Percentiles rank a stretch among this genome's conserved stretches.
Conservation (phyloP, 35 echinoderm and acorn worm genomes). For the Heliocidaris tuberculata region DNA sequence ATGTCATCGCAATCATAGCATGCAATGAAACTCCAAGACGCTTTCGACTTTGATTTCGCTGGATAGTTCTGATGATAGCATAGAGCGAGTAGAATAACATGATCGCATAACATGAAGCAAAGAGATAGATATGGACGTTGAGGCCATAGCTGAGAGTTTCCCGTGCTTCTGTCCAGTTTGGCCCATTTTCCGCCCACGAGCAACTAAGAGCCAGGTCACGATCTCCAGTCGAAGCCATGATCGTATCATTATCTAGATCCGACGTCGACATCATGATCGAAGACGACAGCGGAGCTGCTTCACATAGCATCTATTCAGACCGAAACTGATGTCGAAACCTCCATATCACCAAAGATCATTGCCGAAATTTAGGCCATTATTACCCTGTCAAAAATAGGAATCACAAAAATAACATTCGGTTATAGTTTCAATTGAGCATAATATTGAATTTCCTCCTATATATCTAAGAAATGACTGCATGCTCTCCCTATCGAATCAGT, state of each 20-base stretch:
- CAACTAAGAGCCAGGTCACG: conserved; percentile 10
- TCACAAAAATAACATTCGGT: background rate
- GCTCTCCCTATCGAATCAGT: too few species aligned
- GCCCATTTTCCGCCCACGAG: conserved; percentile 41
- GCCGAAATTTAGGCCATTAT: background rate
- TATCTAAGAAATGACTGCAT: too few species aligned
- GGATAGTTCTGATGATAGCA: background rate
- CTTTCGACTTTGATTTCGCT: background rate
- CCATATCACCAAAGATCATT: background rate
- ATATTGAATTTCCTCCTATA: too few species aligned
- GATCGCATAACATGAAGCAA: conserved; percentile 15
- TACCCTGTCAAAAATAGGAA: background rate
- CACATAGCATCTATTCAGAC: background rate
- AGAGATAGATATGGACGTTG: conserved; percentile 52
- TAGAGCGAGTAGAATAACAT: conserved; percentile 4
- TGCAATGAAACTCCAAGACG: conserved; percentile 46
- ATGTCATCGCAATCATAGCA: conserved; percentile 30
- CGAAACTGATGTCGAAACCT: background rate
- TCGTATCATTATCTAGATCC: conserved; percentile 19
- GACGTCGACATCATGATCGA: background rate
- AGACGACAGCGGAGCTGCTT: background rate
- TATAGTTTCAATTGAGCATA: too few species aligned
- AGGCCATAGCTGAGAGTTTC: background rate
- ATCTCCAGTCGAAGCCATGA: background rate
- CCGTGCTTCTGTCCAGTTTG: conserved; percentile 47